Evolutionary conservation across 1,140 invertebrate genomes (phyloP), one percentile per base, ranked within the genome.

Genomic region (Medauroidea extradentata): DNA sequence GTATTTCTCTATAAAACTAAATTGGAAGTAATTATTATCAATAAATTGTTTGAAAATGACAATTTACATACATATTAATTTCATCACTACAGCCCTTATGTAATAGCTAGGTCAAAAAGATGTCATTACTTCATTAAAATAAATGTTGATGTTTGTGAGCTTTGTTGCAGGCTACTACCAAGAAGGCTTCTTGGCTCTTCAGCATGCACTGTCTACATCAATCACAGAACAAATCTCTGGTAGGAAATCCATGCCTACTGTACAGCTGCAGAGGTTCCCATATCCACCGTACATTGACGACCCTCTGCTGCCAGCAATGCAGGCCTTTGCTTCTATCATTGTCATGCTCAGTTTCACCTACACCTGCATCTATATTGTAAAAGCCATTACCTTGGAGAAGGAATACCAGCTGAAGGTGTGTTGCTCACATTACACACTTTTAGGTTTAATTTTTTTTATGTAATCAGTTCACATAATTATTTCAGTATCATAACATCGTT

Each of bases 321-420:
- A 87, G 66, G 76, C 80, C 57, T 85, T 89, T 65, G 81, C 92
- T 51, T 87, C 88, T 0, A 75, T 92, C 56, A 85, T 94, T 49
- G 83, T 92, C 53, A 81, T 91, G 77, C 69, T 92, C 1, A 88
- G 86, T 67, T 91, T 90, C 67, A 81, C 88, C 2, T 87, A 89
- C 70, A 85, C 90, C 0, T 85, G 85, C 56, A 86, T 90, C 8
- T 89, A 90, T 69, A 87, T 89, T 24, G 85, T 91, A 7, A 91
- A 86, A 68, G 79, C 76, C 25, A 80, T 85, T 34, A 82, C 83
- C 4, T 72, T 72, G 0, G 83, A 86, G 62, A 85, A 85, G 66
- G 83, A 85, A 63, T 75, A 80, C 59, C 84, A 86, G 61, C 63
- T 86, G 7, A 86, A 86, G 75, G 81, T 82, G 70, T 42, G 53